A percentile compares a stretch with the other conserved stretches of the same genome.
phyloP scores from a whole-genome alignment of 2,113 vertebrate genomes.

The Chelonoidis abingdonii region DNA sequence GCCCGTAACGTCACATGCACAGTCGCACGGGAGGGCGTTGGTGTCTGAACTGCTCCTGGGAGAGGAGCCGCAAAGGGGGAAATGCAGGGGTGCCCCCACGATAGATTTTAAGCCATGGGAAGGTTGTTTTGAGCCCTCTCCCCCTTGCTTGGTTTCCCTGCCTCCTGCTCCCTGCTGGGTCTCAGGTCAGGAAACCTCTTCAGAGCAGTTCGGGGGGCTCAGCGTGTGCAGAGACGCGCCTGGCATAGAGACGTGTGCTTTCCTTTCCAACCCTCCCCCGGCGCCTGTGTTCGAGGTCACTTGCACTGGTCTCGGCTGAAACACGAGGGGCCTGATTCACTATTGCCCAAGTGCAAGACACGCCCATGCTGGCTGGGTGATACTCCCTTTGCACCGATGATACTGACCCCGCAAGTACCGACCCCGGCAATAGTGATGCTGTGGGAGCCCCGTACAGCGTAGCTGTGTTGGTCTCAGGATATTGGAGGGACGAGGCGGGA shows the following conservation, averaged over 20 bases:
- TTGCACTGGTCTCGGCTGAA: background rate
- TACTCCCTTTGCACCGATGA: background rate
- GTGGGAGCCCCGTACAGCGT: too few species aligned
- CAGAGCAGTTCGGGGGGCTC: too few species aligned
- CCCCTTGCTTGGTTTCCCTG: background rate
- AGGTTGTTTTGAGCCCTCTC: background rate
- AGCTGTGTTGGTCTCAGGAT: too few species aligned
- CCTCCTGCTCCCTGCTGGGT: background rate
- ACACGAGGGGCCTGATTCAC: background rate
- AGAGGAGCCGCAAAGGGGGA: too few species aligned
- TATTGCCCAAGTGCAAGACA: background rate
- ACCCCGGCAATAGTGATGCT: too few species aligned
- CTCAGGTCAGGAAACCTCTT: too few species aligned
- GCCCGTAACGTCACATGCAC: background rate
- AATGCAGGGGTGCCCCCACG: too few species aligned
- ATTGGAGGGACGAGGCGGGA: too few species aligned
- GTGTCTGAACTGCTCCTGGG: background rate
- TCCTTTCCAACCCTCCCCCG: too few species aligned
- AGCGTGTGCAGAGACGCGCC: accelerated
- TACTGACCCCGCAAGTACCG: background rate
- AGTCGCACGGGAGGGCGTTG: background rate
- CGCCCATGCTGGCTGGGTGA: background rate
- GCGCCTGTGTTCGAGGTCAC: background rate
- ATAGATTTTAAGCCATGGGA: background rate
- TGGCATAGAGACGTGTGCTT: background rate